phyloP scores from a whole-genome alignment of 2,888 invertebrate genomes.

The Cremastobaeus sp. region DNA sequence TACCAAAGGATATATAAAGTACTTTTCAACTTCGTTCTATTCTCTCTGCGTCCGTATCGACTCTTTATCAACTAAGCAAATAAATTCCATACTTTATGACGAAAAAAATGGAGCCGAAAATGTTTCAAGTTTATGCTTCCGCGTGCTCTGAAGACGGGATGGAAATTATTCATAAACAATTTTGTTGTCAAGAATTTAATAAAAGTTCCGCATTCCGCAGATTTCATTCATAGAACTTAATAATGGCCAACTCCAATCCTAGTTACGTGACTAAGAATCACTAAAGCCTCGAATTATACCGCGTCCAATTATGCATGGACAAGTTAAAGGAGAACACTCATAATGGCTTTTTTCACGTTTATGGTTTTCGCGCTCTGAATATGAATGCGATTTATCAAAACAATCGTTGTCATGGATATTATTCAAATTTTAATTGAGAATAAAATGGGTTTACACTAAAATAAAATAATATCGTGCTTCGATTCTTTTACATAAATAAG shows the following conservation, averaged over 20 bases:
- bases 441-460: too few species aligned
- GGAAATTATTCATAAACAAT: background rate
- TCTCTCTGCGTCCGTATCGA: constrained; percentile 38
- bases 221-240: constrained; percentile 28
- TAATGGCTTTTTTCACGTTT: constrained; percentile 22
- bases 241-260: constrained; percentile 8
- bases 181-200: constrained; percentile 19
- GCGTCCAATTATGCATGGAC: constrained; percentile 34
- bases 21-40: constrained; percentile 41
- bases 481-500: too few species aligned
- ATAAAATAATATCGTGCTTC: too few species aligned
- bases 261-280: constrained; percentile 49
- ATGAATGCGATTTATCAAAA: background rate
- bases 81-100: constrained; percentile 25
- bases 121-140: background rate
- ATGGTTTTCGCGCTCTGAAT: constrained; percentile 14
- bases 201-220: constrained; percentile 5
- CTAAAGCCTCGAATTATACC: constrained; percentile 35
- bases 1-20: constrained; percentile 55
- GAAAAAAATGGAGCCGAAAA: background rate
- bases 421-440: too few species aligned
- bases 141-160: too few species aligned
- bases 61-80: constrained; percentile 47
- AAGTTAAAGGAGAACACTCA: constrained; percentile 28
- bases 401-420: too few species aligned